These are phyloP conservation scores for Fratercula arctica DNA, from an alignment of 2,797 vertebrate genomes.

Conservation along the genomic window DNA sequence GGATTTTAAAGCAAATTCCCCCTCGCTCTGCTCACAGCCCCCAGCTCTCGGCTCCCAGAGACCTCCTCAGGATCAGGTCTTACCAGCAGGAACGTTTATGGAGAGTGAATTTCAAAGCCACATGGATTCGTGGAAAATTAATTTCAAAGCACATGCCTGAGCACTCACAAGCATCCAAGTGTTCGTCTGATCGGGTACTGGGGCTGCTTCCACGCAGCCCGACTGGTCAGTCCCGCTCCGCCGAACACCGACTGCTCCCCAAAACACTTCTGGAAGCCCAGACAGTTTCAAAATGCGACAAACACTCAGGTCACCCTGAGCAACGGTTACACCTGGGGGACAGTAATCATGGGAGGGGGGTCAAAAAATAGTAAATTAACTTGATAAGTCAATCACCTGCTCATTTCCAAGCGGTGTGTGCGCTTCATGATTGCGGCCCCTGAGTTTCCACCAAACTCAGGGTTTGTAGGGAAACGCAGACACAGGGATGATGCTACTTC, in stretches of 20 bases:
- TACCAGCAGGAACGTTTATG: not conserved
- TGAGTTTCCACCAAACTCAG: not conserved
- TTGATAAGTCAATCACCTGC: not conserved
- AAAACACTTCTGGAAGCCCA: not conserved
- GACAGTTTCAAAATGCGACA: not conserved
- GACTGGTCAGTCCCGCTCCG: not conserved
- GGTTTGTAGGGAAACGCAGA: not conserved
- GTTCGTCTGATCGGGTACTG: not conserved
- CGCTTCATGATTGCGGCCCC: not conserved
- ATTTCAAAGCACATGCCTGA: not conserved
- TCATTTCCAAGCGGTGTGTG: not conserved
- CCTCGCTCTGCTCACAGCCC: not conserved
- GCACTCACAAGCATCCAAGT: not conserved
- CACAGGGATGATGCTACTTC: accelerated
- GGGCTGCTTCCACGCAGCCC: not conserved
- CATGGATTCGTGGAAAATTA: not conserved
- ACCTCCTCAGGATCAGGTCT: not conserved
- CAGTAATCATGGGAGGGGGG: not conserved
- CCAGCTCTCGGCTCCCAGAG: not conserved
- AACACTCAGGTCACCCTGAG: not conserved
- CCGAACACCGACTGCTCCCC: not conserved
- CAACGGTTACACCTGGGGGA: not conserved
- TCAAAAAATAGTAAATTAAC: not conserved
- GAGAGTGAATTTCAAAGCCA: slow-evolving; percentile 24
- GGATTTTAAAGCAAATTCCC: not conserved